phyloP scores from a whole-genome alignment of 2,113 vertebrate genomes.

The Xyliphius kryptos region DNA sequence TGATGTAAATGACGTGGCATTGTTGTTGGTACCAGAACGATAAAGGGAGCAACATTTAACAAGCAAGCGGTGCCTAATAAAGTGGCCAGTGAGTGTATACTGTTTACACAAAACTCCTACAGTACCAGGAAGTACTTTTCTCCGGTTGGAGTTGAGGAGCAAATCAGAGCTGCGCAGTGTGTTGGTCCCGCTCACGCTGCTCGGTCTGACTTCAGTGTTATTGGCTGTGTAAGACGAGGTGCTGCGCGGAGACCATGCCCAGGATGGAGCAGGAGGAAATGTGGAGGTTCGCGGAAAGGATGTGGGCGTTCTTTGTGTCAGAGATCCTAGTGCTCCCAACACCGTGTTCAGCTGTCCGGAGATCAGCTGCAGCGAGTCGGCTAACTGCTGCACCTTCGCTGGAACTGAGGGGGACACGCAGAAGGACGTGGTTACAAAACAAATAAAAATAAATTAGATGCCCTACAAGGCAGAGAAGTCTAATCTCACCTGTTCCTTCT shows the following conservation, averaged over 20 bases:
- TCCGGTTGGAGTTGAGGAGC: slow-evolving; percentile 68
- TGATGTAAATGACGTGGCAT: no score
- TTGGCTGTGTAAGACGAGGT: slow-evolving; percentile 4
- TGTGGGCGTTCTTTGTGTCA: slow-evolving; percentile 42
- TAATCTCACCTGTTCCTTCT: slow-evolving; percentile 37
- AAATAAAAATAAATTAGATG: no score
- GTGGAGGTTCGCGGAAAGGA: slow-evolving; percentile 2
- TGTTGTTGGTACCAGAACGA: no score
- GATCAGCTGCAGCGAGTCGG: slow-evolving; percentile 73
- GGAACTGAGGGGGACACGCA: no score
- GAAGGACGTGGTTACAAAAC: no score
- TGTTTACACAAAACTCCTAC: no score
- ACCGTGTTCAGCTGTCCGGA: slow-evolving; percentile 73
- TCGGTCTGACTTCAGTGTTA: neutral
- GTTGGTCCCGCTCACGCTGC: slow-evolving; percentile 9
- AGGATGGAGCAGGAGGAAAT: slow-evolving; percentile 26
- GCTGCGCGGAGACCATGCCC: slow-evolving; percentile 51
- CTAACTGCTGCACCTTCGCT: slow-evolving; percentile 71
- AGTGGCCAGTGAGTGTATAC: no score
- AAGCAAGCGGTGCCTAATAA: no score
- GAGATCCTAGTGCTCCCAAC: slow-evolving; percentile 63
- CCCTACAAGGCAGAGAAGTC: no score
- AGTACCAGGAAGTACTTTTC: slow-evolving; percentile 79
- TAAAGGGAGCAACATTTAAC: no score
- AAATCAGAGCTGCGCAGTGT: slow-evolving; percentile 53